Conservation (phyloP, 2,888 invertebrate species). For the Sinohyriopsis cumingii region DNA sequence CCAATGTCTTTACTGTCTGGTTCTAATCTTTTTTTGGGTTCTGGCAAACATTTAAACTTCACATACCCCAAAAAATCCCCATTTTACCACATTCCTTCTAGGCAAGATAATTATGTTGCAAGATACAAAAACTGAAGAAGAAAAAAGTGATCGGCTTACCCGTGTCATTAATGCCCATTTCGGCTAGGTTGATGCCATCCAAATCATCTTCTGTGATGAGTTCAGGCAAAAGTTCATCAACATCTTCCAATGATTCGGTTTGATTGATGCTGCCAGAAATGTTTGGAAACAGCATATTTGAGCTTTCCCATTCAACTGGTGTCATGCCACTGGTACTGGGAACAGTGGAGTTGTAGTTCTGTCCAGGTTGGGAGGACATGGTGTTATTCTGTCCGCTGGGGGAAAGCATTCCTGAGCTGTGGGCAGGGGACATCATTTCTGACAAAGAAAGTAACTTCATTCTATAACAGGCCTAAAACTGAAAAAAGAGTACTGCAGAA, state of each 20-base stretch:
- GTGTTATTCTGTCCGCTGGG: slow-evolving; percentile 15
- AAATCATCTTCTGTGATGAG: slow-evolving; percentile 51
- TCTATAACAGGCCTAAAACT: too few relatives aligned
- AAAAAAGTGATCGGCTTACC: slow-evolving; percentile 16
- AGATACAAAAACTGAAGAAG: background rate
- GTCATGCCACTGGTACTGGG: slow-evolving; percentile 29
- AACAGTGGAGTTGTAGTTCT: slow-evolving; percentile 44
- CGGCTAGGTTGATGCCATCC: slow-evolving; percentile 43
- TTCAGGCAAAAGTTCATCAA: slow-evolving; percentile 45
- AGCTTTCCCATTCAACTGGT: slow-evolving; percentile 45
- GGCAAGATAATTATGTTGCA: background rate
- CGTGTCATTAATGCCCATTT: slow-evolving; percentile 43
- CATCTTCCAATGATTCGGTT: slow-evolving; percentile 30
- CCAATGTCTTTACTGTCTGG: too few relatives aligned
- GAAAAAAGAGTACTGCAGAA: too few relatives aligned
- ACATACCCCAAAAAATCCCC: too few relatives aligned
- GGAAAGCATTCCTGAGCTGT: slow-evolving; percentile 32
- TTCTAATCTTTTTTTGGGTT: too few relatives aligned
- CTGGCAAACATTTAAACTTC: too few relatives aligned
- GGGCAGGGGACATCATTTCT: slow-evolving; percentile 22
- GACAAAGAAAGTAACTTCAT: background rate
- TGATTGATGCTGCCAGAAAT: slow-evolving; percentile 34
- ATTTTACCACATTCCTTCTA: background rate
- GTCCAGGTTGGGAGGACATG: background rate
- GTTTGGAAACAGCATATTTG: slow-evolving; percentile 51